Evolutionary conservation across 2,888 invertebrate species (phyloP).

Genomic region (Synanthedon myopaeformis): DNA sequence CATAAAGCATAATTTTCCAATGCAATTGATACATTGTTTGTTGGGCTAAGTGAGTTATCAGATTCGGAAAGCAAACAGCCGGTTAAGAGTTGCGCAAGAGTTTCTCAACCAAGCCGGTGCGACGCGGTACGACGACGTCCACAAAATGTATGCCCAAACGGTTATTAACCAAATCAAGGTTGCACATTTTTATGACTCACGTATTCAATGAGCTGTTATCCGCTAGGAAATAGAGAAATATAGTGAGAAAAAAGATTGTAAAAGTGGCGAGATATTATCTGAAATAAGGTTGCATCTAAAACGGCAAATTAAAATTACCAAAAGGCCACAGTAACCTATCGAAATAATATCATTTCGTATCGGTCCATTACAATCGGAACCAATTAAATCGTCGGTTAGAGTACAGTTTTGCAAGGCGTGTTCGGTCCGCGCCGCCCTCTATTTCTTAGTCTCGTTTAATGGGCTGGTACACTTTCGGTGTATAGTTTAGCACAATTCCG

Average conservation of each 20-base stretch:
- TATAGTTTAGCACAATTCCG: slow-evolving; percentile 29
- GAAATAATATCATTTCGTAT: slow-evolving; percentile 23
- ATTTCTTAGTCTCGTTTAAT: slow-evolving; percentile 8
- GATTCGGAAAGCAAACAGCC: slow-evolving; percentile 25
- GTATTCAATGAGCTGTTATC: slow-evolving; percentile 25
- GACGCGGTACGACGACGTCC: slow-evolving; percentile 7
- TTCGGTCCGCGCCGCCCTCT: slow-evolving; percentile 4
- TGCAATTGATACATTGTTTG: slow-evolving; percentile 5
- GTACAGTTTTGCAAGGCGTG: slow-evolving; percentile 22
- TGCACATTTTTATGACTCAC: slow-evolving; percentile 24
- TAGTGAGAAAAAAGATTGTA: background rate
- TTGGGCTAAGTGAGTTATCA: slow-evolving; percentile 16
- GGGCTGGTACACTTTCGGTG: slow-evolving; percentile 28
- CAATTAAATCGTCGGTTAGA: slow-evolving; percentile 38
- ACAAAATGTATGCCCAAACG: slow-evolving; percentile 14
- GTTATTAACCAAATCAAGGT: slow-evolving; percentile 35
- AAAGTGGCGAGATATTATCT: background rate
- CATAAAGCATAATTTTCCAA: slow-evolving; percentile 2
- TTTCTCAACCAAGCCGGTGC: slow-evolving; percentile 23
- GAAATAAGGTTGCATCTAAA: background rate
- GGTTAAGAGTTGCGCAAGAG: slow-evolving; percentile 25
- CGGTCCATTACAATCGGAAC: slow-evolving; percentile 26
- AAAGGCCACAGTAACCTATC: slow-evolving; percentile 30
- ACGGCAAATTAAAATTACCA: slow-evolving; percentile 8
- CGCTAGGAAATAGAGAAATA: slow-evolving; percentile 7